Evolutionary conservation across 2,113 vertebrate species (phyloP).

Genomic region (Callopanchax toddi): DNA sequence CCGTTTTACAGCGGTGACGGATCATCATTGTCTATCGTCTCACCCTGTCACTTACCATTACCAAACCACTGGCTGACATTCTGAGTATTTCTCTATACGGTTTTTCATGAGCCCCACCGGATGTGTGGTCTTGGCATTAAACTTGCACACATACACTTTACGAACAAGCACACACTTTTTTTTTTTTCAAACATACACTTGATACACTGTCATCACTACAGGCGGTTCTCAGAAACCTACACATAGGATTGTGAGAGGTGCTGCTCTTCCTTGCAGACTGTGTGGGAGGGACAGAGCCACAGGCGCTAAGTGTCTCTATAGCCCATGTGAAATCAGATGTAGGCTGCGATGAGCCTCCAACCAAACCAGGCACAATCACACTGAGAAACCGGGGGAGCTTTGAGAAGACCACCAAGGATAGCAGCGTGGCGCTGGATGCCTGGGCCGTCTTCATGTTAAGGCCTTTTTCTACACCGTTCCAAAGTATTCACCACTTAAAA

Average conservation of each 20-base stretch:
- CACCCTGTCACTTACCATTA: conserved; percentile 73
- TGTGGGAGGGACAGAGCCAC: conserved; percentile 76
- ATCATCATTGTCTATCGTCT: conserved; percentile 75
- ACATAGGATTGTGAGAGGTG: conserved; percentile 65
- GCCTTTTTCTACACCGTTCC: conserved; percentile 62
- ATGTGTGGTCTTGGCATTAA: conserved; percentile 75
- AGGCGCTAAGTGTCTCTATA: conserved; percentile 74
- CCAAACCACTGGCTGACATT: conserved; percentile 41
- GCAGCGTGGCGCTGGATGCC: conserved; percentile 51
- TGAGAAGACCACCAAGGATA: conserved; percentile 77
- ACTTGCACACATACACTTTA: conserved; percentile 48
- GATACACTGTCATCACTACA: conserved; percentile 57
- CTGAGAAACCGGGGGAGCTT: conserved; percentile 53
- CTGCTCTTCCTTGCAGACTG: conserved; percentile 62
- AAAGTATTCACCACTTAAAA: conserved; percentile 78
- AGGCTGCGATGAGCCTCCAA: conserved; percentile 77
- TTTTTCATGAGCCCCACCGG: conserved; percentile 25
- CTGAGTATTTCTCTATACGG: conserved; percentile 47
- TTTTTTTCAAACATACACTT: conserved; percentile 14
- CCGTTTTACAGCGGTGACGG: conserved; percentile 69
- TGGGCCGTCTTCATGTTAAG: conserved; percentile 58
- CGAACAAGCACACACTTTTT: conserved; percentile 33
- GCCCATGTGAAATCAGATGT: conserved; percentile 79
- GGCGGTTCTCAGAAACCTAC: conserved; percentile 71
- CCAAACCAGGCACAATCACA: conserved; percentile 69